Evolutionary conservation across 2,888 invertebrate genomes (phyloP), one percentile per base, ranked within the genome.

Genomic region (Ametastegia equiseti): DNA sequence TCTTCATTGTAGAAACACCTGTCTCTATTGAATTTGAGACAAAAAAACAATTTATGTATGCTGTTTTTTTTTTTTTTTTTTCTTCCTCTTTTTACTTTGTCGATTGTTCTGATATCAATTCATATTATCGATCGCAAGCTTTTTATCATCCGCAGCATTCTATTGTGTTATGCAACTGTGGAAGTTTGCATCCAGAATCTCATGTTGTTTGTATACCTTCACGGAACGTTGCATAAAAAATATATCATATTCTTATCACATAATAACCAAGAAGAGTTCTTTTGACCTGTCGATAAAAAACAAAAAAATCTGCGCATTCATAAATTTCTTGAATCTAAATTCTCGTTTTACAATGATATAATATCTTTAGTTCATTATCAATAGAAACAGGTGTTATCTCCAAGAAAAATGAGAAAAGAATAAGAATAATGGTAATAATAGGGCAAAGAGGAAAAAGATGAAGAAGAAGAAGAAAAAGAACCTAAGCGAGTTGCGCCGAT

Each of bases 401-500:
- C n/a, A n/a, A n/a, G n/a, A n/a, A n/a, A n/a, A n/a, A n/a, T n/a
- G n/a, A n/a, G n/a, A n/a, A n/a, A n/a, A n/a, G n/a, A n/a, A n/a
- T n/a, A n/a, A n/a, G n/a, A n/a, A n/a, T n/a, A n/a, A n/a, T n/a
- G n/a, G n/a, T n/a, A n/a, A n/a, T n/a, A n/a, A n/a, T n/a, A n/a
- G n/a, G n/a, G n/a, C n/a, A n/a, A n/a, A n/a, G n/a, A n/a, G n/a
- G n/a, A n/a, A n/a, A n/a, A n/a, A n/a, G n/a, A n/a, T n/a, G n/a
- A n/a, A n/a, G n/a, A n/a, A n/a, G n/a, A n/a, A n/a, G n/a, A n/a
- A n/a, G n/a, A n/a, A n/a, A 36, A 73, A 75, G 30, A 54, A 75
- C 11, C 30, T 33, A 54, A 54, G 36, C 87, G 87, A 88, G 87
- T 88, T 87, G 86, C 87, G 85, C 86, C 85, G 85, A 85, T 85